Conservation (phyloP, 2,113 vertebrate genomes). For the Chinchilla lanigera region DNA sequence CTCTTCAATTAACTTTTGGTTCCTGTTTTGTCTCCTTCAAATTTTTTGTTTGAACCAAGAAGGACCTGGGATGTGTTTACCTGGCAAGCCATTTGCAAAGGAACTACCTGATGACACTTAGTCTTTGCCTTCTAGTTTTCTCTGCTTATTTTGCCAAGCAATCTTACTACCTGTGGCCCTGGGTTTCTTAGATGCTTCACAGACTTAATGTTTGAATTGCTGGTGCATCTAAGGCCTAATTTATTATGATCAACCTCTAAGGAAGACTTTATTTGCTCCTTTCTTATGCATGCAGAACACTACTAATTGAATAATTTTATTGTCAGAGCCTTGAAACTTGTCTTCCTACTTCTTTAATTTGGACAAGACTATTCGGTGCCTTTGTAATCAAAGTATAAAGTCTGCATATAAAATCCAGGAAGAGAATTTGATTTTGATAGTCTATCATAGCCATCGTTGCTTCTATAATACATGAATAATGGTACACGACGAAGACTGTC, state of each 20-base stretch:
- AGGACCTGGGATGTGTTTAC: neutral
- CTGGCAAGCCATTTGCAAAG: neutral
- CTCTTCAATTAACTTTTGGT: neutral
- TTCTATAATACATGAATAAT: no score
- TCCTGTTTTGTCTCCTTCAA: neutral
- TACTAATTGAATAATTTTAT: neutral
- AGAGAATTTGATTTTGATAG: neutral
- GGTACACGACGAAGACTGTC: neutral
- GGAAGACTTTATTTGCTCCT: neutral
- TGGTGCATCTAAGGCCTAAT: neutral
- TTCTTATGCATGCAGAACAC: neutral
- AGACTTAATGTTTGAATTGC: neutral
- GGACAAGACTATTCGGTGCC: neutral
- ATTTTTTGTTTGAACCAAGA: neutral
- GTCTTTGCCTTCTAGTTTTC: neutral
- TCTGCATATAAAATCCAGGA: neutral
- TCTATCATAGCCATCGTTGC: neutral
- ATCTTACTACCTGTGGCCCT: neutral
- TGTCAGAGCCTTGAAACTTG: neutral
- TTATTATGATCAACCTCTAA: neutral
- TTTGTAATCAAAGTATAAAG: neutral
- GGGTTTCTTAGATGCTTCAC: neutral
- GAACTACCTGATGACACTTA: neutral
- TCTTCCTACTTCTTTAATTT: neutral
- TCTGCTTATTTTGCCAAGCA: neutral